Percentiles rank a stretch among this genome's conserved stretches.
Conservation (phyloP, 2,888 invertebrate species). For the Tachina fera region DNA sequence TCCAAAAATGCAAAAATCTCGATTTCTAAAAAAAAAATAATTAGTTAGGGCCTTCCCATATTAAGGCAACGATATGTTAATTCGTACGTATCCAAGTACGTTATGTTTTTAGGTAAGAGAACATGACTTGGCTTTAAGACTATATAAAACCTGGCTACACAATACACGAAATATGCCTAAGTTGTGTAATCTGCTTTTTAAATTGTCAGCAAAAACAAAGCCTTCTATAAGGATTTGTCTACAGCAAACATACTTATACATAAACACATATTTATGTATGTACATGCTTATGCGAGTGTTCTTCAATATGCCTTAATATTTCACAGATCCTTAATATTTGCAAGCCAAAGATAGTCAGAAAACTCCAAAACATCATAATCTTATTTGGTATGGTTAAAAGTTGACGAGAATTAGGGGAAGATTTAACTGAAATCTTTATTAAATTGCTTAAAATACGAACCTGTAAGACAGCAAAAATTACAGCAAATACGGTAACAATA, state of each 20-base stretch:
- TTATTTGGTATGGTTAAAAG: background rate
- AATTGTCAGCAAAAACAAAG: conserved; percentile 43
- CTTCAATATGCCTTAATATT: background rate
- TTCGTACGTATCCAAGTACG: background rate
- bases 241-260: background rate
- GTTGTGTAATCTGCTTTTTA: conserved; percentile 41
- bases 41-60: no score
- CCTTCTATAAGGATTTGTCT: conserved; percentile 17
- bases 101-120: background rate
- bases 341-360: background rate
- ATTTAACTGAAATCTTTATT: conserved; percentile 23
- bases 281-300: background rate
- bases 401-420: background rate
- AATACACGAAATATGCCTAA: conserved; percentile 27
- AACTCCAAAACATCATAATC: background rate
- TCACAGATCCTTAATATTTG: conserved; percentile 9
- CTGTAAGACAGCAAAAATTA: conserved; percentile 89
- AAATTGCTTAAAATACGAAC: conserved; percentile 82
- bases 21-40: no score
- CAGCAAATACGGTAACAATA: conserved; percentile 88
- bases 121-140: conserved; percentile 27
- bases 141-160: conserved; percentile 14
- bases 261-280: background rate
- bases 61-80: background rate
- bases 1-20: no score